A percentile compares a stretch with the other conserved stretches of the same genome.
These are phyloP conservation scores for Drosophila bunnanda DNA, from an alignment of 2,888 invertebrate species.

Conservation along the genomic window DNA sequence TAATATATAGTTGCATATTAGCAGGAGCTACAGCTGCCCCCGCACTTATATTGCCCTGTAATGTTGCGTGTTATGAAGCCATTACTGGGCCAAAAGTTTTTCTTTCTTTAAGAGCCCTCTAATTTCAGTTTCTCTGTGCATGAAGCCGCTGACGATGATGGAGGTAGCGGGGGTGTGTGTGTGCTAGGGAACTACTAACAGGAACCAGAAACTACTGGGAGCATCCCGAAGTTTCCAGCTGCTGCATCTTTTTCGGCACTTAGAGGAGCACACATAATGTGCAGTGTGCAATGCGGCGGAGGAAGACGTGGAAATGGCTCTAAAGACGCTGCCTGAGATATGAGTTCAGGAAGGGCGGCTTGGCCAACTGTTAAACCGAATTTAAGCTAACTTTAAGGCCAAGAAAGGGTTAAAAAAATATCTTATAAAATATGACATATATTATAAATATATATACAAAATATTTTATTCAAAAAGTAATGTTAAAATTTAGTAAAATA, in stretches of 20 bases:
- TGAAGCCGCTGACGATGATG: slow-evolving; percentile 45
- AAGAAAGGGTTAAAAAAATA: neutral
- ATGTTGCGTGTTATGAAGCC: slow-evolving; percentile 79
- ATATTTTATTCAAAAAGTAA: no score
- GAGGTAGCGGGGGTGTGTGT: neutral
- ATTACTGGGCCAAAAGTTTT: slow-evolving; percentile 68
- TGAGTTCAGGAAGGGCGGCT: slow-evolving; percentile 29
- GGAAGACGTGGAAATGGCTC: slow-evolving; percentile 36
- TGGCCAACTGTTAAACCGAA: slow-evolving; percentile 1
- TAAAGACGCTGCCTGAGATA: slow-evolving; percentile 35
- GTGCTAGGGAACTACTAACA: neutral
- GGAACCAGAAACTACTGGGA: slow-evolving; percentile 4
- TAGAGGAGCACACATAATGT: slow-evolving; percentile 39
- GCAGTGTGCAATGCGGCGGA: slow-evolving; percentile 23
- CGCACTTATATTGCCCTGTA: slow-evolving; percentile 62
- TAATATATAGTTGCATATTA: slow-evolving; percentile 78
- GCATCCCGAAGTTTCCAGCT: slow-evolving; percentile 34
- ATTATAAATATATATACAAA: no score
- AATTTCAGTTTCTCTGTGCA: slow-evolving; percentile 50
- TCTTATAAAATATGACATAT: neutral
- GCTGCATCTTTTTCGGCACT: slow-evolving; percentile 48
- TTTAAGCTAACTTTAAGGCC: neutral
- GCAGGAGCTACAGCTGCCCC: slow-evolving; percentile 55
- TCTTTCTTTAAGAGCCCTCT: slow-evolving; percentile 63
- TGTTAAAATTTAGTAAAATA: no score